These are phyloP conservation scores for Bufotes viridis DNA, from an alignment of 2,797 vertebrate genomes.

Conservation along the genomic window DNA sequence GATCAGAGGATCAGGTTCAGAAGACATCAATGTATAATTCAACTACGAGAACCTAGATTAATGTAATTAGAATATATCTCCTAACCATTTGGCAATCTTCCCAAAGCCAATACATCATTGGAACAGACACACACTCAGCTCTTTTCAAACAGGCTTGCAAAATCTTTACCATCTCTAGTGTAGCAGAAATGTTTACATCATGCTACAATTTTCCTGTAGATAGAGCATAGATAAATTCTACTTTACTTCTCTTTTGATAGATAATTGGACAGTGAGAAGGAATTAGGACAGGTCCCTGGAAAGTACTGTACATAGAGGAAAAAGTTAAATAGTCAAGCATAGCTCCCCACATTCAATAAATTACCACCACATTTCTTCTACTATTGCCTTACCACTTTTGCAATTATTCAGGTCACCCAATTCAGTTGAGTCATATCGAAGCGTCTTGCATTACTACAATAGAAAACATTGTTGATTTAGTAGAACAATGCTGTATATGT, in stretches of 20 bases:
- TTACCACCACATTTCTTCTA: not conserved
- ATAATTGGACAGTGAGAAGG: not conserved
- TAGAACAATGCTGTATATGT: no score
- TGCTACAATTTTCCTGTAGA: not conserved
- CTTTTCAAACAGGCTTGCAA: slow-evolving; percentile 7
- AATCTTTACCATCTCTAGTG: slow-evolving; percentile 2
- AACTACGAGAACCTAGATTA: slow-evolving; percentile 19
- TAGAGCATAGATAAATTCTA: not conserved
- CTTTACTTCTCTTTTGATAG: not conserved
- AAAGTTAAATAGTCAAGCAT: not conserved
- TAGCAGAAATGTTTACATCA: slow-evolving; percentile 31
- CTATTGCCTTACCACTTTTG: not conserved
- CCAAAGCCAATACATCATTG: slow-evolving; percentile 29
- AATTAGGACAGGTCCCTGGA: not conserved
- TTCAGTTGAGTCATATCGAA: no score
- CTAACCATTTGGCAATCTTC: slow-evolving; percentile 31
- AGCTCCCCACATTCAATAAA: not conserved
- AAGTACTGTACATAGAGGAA: not conserved
- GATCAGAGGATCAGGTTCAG: slow-evolving; percentile 35
- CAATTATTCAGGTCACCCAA: no score
- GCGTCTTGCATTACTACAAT: no score
- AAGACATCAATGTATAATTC: slow-evolving; percentile 23
- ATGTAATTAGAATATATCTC: slow-evolving; percentile 53
- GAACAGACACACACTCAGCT: slow-evolving; percentile 35
- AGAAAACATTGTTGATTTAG: no score